Conservation (phyloP, 2,113 vertebrate species). For the Carassius carassius region DNA sequence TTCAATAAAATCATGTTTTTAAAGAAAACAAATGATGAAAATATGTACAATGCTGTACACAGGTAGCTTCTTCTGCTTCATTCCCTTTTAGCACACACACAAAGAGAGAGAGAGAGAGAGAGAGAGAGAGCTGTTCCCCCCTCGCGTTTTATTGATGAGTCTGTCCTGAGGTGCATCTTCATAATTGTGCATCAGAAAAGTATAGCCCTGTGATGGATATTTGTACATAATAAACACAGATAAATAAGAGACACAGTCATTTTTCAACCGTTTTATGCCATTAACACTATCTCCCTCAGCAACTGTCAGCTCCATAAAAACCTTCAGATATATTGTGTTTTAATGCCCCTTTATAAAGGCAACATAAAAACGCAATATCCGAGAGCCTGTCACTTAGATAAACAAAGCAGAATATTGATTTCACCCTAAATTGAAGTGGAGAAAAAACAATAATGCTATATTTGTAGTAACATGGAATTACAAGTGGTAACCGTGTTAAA, state of each 20-base stretch:
- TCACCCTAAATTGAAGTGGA: constrained; percentile 78
- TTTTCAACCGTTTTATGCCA: constrained; percentile 76
- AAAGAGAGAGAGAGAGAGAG: neutral
- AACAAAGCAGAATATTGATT: constrained; percentile 84
- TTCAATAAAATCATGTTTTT: constrained; percentile 15
- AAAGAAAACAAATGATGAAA: constrained; percentile 23
- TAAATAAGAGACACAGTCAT: constrained; percentile 70
- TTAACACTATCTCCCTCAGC: constrained; percentile 74
- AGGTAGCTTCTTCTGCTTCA: neutral
- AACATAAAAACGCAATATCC: constrained; percentile 84
- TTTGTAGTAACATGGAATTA: constrained; percentile 82
- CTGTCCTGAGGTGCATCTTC: constrained; percentile 73
- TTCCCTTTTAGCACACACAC: constrained; percentile 8
- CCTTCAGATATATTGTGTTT: constrained; percentile 80
- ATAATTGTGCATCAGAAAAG: constrained; percentile 74
- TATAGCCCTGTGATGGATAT: constrained; percentile 74
- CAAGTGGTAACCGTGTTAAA: constrained; percentile 73
- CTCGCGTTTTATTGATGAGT: constrained; percentile 67
- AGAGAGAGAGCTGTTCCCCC: constrained; percentile 18
- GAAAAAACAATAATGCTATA: constrained; percentile 78
- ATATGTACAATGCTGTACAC: constrained; percentile 10
- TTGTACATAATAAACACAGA: constrained; percentile 71
- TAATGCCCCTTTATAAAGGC: constrained; percentile 81
- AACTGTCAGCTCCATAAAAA: constrained; percentile 78
- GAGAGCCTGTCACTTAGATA: constrained; percentile 79